Evolutionary conservation across 1,140 invertebrate genomes (phyloP), one percentile per base, ranked within the genome.

Genomic region (Leptinotarsa defecta): DNA sequence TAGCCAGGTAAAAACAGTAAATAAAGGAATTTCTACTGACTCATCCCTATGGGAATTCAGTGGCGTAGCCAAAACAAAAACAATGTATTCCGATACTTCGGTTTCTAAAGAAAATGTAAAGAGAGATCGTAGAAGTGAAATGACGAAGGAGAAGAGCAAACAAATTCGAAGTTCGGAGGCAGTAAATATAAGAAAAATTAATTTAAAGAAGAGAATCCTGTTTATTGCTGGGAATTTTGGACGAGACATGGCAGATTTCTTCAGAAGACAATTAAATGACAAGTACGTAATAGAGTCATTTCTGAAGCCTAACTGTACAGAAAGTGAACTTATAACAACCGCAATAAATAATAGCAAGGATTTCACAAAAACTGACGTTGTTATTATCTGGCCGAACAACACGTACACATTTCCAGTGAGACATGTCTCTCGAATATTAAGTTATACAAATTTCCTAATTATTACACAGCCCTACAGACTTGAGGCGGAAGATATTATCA

Each of bases 361-460:
- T 24, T 64, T 64, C 5, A 64, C n/a, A 20, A 64, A 64, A 64
- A 64, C 11, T 13, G 63, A 64, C 19, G 19, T 19, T 4, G 19
- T 64, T 19, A 24, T 64, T 13, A 64, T 64, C 2, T 64, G 63
- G 63, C 63, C 63, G 22, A 64, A 64, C 63, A 64, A 64, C 11
- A 64, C 63, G 13, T 17, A 64, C 19, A 64, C 5, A 64, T 64
- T 64, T 19, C 63, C 63, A 64, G 63, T 64, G 13, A 64, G 4
- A 64, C 13, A 24, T 24, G 24, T 24, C 24, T 24, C 24, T 4
- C 4, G 24, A 24, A 4, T 3, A 24, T 24, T 24, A 4, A 24
- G 24, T 24, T 24, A 24, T 24, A 24, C 24, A 24, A 24, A 24
- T 24, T 24, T 24, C 20, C 20, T 22, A 64, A 17, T 64, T 19